Evolutionary conservation across 2,797 vertebrate genomes (phyloP).

Genomic region (Protonibea diacanthus): DNA sequence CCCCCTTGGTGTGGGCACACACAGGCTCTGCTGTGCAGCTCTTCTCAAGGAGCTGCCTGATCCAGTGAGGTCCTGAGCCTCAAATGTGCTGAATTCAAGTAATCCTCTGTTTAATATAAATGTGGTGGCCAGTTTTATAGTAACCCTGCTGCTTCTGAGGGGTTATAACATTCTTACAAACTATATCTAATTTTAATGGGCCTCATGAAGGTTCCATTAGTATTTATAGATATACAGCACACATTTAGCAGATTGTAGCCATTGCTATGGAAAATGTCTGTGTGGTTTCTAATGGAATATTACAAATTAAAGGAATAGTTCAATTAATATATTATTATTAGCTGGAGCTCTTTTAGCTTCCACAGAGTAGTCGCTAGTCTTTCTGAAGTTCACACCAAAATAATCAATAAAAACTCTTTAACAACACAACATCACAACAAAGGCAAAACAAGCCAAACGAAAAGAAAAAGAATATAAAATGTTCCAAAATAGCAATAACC

Average conservation of each 20-base stretch:
- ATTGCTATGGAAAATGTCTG: background rate
- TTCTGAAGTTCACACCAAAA: background rate
- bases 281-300: background rate
- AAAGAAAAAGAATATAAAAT: background rate
- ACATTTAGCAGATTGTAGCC: background rate
- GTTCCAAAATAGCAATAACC: background rate
- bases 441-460: background rate
- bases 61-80: conserved; percentile 38
- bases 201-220: conserved; percentile 1
- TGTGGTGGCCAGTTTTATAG: conserved; percentile 16
- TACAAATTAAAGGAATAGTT: background rate
- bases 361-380: background rate
- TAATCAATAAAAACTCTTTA: background rate
- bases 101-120: conserved; percentile 25
- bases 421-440: background rate
- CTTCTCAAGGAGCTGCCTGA: conserved; percentile 28
- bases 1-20: conserved; percentile 15
- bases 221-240: background rate
- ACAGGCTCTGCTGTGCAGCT: conserved; percentile 46
- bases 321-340: background rate
- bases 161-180: conserved; percentile 11
- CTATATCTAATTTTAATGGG: background rate
- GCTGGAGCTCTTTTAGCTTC: background rate
- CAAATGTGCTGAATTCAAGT: conserved; percentile 42
- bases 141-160: conserved; percentile 18